A percentile compares a stretch with the other conserved stretches of the same genome.
phyloP scores from a whole-genome alignment of 2,113 vertebrate genomes.

The Raja brachyura region DNA sequence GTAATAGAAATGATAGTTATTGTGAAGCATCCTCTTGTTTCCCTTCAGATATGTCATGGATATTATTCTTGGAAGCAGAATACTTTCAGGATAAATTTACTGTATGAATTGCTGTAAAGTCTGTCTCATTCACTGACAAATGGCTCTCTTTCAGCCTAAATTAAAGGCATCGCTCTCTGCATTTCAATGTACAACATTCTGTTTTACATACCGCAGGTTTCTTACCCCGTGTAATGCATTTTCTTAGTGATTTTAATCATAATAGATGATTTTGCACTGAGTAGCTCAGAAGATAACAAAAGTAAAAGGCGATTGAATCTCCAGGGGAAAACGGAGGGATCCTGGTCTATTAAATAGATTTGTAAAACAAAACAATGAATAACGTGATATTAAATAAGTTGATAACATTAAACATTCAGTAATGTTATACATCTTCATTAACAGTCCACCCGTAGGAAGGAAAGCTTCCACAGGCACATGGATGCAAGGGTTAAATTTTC shows the following conservation, averaged over 20 bases:
- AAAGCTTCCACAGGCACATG: neutral
- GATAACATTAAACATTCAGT: neutral
- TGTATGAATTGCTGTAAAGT: slow-evolving; percentile 16
- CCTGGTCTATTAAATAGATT: neutral
- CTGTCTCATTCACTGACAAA: slow-evolving; percentile 32
- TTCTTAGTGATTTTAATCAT: slow-evolving; percentile 37
- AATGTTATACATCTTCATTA: slow-evolving; percentile 18
- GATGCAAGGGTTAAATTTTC: neutral
- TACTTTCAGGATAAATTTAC: slow-evolving; percentile 32
- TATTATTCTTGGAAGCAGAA: slow-evolving; percentile 32
- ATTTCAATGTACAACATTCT: slow-evolving; percentile 23
- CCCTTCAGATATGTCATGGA: slow-evolving; percentile 12
- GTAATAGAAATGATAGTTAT: slow-evolving; percentile 29
- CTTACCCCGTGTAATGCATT: slow-evolving; percentile 22
- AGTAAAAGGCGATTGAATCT: slow-evolving; percentile 10
- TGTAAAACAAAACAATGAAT: neutral
- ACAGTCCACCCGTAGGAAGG: neutral
- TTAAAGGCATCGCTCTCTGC: slow-evolving; percentile 30
- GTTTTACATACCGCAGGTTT: slow-evolving; percentile 31
- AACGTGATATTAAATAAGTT: slow-evolving; percentile 9
- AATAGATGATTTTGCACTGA: slow-evolving; percentile 34
- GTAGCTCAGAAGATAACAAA: slow-evolving; percentile 16
- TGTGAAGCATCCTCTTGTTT: slow-evolving; percentile 28
- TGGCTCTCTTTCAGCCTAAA: slow-evolving; percentile 23
- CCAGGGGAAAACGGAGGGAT: neutral